A percentile compares a stretch with the other conserved stretches of the same genome.
Evolutionary conservation across 1,140 invertebrate genomes (phyloP).

Genomic region (Antheraea pernyi): DNA sequence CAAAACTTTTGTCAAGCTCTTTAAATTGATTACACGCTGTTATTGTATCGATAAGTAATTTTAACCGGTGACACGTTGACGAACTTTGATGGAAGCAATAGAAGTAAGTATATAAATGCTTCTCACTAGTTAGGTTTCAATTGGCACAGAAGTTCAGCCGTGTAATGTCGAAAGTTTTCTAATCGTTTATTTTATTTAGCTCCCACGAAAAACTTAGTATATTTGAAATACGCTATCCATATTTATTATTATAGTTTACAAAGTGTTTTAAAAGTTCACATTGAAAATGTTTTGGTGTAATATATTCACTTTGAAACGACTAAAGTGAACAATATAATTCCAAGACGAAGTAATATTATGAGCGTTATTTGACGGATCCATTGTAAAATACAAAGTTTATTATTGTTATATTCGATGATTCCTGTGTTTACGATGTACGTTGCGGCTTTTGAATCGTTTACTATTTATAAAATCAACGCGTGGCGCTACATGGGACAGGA

Average conservation of each 20-base stretch:
- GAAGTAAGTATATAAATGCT: too few species aligned
- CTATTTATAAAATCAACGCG: not conserved
- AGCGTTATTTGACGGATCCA: not conserved
- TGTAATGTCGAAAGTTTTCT: too few species aligned
- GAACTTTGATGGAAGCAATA: too few species aligned
- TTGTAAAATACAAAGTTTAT: constrained; percentile 5
- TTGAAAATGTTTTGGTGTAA: not conserved
- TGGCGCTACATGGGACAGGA: not conserved
- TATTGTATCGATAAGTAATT: too few species aligned
- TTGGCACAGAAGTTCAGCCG: too few species aligned
- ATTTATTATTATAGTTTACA: not conserved
- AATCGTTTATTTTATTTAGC: too few species aligned
- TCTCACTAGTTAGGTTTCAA: too few species aligned
- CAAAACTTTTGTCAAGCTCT: too few species aligned
- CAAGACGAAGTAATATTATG: not conserved
- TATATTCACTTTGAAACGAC: not conserved
- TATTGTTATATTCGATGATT: constrained; percentile 3
- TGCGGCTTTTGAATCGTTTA: not conserved
- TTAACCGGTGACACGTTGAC: too few species aligned
- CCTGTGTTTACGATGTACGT: not conserved
- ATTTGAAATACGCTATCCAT: too few species aligned
- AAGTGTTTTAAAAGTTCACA: not conserved
- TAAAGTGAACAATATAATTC: constrained; percentile 2
- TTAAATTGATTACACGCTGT: too few species aligned
- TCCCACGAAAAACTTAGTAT: too few species aligned